Conservation (phyloP, 64 coral and sea anemone species). For the Astreopora myriophthalma region DNA sequence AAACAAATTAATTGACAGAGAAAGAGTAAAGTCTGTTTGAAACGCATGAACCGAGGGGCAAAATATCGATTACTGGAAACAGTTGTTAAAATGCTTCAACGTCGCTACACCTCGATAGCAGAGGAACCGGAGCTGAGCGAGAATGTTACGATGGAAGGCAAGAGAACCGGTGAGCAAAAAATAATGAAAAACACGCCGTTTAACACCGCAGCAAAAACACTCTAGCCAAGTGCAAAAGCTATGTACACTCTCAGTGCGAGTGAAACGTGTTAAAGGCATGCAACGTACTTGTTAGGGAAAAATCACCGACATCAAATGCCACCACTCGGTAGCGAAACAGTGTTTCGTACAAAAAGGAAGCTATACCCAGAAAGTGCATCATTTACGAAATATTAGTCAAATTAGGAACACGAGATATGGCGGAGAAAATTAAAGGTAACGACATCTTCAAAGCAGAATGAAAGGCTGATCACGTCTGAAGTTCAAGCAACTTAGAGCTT, state of each 20-base stretch:
- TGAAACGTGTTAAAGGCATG: too few relatives aligned
- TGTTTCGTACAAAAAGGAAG: too few relatives aligned
- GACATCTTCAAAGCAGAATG: too few relatives aligned
- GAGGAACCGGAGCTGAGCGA: slow-evolving; percentile 82
- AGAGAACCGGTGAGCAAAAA: background rate
- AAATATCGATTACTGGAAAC: background rate
- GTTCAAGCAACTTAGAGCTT: background rate
- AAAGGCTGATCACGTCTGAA: too few relatives aligned
- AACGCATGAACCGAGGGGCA: background rate
- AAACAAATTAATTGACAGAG: background rate
- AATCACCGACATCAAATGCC: too few relatives aligned
- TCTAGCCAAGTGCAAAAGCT: background rate
- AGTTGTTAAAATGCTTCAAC: slow-evolving; percentile 46
- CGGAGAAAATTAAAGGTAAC: too few relatives aligned
- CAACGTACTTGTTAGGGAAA: too few relatives aligned
- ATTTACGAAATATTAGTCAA: too few relatives aligned
- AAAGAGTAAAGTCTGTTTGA: background rate
- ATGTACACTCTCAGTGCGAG: background rate
- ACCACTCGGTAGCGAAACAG: too few relatives aligned
- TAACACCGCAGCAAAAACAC: background rate
- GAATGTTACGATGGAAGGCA: background rate
- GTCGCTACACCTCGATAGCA: slow-evolving; percentile 81
- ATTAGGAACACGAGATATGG: too few relatives aligned
- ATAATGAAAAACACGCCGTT: background rate
- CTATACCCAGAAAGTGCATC: too few relatives aligned